A percentile compares a stretch with the other conserved stretches of the same genome.
Evolutionary conservation across 2,888 invertebrate genomes (phyloP).

Genomic region (Oeneis ivallda): DNA sequence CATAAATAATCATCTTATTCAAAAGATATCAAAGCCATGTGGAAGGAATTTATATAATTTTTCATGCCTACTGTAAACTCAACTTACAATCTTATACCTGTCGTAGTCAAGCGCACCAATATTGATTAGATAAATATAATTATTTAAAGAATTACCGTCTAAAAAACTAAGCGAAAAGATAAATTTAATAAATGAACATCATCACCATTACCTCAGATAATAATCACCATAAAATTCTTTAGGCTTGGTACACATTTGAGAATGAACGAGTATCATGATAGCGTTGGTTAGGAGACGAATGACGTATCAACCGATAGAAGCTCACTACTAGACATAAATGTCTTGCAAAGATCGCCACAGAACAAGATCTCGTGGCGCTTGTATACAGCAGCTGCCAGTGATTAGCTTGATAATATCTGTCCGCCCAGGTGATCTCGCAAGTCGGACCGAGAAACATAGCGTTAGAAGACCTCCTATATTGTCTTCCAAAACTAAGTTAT

Average conservation of each 20-base stretch:
- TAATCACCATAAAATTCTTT: conserved; percentile 20
- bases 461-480: no score
- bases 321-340: no score
- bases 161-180: conserved; percentile 6
- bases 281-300: no score
- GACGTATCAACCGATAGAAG: no score
- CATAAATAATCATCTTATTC: neutral
- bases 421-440: no score
- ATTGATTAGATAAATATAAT: conserved; percentile 9
- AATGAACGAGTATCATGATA: no score
- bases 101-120: neutral
- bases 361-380: no score
- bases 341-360: no score
- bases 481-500: no score
- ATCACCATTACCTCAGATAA: conserved; percentile 29
- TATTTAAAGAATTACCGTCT: neutral
- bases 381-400: no score
- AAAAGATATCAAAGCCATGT: neutral
- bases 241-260: neutral
- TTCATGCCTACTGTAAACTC: neutral
- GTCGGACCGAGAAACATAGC: no score
- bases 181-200: conserved; percentile 13
- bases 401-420: no score
- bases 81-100: neutral
- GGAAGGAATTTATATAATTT: neutral